Evolutionary conservation across 2,113 vertebrate species (phyloP), one percentile per base, ranked within the genome.

Genomic region (Heterocephalus glaber): DNA sequence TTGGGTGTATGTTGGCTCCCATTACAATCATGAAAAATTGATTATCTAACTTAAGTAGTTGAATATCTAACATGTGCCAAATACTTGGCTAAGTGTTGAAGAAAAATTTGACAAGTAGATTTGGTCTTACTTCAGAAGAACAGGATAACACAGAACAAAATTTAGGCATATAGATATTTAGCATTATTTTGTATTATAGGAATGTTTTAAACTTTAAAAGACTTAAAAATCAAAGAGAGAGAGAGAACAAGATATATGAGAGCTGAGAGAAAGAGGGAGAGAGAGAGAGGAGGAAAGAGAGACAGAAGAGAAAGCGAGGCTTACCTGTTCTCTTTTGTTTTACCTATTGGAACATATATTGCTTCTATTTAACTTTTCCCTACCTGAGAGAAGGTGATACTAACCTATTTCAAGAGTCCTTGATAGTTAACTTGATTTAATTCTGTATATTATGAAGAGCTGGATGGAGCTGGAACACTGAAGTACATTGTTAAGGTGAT

Each of bases 381-480:
- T 82, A 56, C 1, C 68, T 90, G 16, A 17, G 41, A 56, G 70
- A 95, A 96, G 16, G 85, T 90, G 81, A 82, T 84, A 72, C 41
- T 82, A 54, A 79, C 33, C 20, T 58, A 82, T 92, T 95, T 94
- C 41, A 88, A 86, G 52, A 92, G 14, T 74, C 24, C 3, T 28
- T 84, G 58, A 76, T 82, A 94, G 68, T 95, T 93, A 94, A 88
- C 20, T 95, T 95, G 80, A 97, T 95, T 94, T 97, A 97, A 86
- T 88, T 70, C 35, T 72, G 7, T 81, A 47, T 93, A 58, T 87
- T 65, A 94, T 2, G 20, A 90, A 88, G 41, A 97, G n/a, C 44
- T 70, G 68, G 56, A 93, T 41, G 82, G 82, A 93, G 11, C 35
- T 91, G 49, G 65, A 96, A 90, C 66, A 72, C 12, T 66, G 54